Conservation (phyloP, 1,140 invertebrate species). For the Drosophila ambigua region DNA sequence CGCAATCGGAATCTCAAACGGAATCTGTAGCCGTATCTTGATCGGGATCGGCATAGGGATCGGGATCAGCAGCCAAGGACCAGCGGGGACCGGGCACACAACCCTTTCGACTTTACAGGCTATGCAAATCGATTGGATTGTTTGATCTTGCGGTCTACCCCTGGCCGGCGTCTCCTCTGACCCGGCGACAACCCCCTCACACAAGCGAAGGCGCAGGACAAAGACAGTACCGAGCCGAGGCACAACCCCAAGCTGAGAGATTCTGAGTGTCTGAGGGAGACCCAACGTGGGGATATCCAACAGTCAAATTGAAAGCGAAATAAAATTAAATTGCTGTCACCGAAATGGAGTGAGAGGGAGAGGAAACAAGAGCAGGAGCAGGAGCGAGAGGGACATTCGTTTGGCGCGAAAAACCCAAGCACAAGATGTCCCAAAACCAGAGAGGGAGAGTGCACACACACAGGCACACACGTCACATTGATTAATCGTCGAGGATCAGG, state of each 20-base stretch:
- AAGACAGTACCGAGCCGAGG: neutral
- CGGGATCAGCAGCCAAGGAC: neutral
- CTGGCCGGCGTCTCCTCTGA: constrained; percentile 2
- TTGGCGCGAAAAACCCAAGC: constrained; percentile 36
- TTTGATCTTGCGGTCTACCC: constrained; percentile 57
- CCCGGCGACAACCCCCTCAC: neutral
- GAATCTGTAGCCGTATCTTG: neutral
- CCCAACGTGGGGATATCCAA: constrained; percentile 27
- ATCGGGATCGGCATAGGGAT: neutral
- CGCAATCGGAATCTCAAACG: constrained; percentile 27
- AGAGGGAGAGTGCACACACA: neutral
- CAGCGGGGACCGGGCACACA: constrained; percentile 16
- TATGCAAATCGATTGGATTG: constrained; percentile 50
- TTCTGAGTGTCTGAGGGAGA: neutral
- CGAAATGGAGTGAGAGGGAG: no score
- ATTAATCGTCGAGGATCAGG: constrained; percentile 69
- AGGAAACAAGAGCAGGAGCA: no score
- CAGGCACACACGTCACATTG: constrained; percentile 70
- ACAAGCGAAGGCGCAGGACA: neutral
- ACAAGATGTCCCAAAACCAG: constrained; percentile 18
- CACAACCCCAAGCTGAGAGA: neutral
- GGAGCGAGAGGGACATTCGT: constrained; percentile 13
- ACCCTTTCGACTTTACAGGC: constrained; percentile 45
- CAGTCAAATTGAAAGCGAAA: constrained; percentile 9
- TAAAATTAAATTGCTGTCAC: constrained; percentile 5